Evolutionary conservation across 2,888 invertebrate species (phyloP).

Genomic region (Priocnemis perturbator): DNA sequence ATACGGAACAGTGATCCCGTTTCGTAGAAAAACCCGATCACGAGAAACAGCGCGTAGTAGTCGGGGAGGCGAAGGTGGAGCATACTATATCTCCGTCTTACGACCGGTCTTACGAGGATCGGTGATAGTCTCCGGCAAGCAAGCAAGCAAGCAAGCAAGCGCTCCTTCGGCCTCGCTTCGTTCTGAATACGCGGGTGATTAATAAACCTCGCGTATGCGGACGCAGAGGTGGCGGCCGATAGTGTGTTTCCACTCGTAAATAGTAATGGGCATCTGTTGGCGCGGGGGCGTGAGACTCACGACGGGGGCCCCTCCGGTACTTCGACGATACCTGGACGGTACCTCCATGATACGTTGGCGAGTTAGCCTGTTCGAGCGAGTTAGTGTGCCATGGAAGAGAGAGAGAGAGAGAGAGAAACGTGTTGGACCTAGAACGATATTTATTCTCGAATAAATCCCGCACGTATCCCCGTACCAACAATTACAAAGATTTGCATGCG

Average conservation of each 20-base stretch:
- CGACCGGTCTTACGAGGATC: background rate
- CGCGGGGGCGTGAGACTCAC: conserved; percentile 64
- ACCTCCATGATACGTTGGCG: background rate
- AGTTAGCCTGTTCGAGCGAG: too few relatives aligned
- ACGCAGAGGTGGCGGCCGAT: background rate
- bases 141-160: too few relatives aligned
- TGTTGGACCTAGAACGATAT: background rate
- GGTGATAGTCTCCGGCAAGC: background rate
- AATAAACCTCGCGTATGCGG: conserved; percentile 4
- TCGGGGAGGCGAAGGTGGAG: too few relatives aligned
- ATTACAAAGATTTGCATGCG: too few relatives aligned
- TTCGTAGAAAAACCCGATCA: conserved; percentile 10
- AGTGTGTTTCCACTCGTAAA: conserved; percentile 46
- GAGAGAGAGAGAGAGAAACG: background rate
- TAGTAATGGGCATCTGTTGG: conserved; percentile 57
- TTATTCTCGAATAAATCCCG: too few relatives aligned
- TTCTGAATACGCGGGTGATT: conserved; percentile 9
- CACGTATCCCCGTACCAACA: too few relatives aligned
- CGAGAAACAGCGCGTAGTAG: conserved; percentile 10
- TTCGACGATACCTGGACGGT: background rate
- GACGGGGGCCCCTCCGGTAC: conserved; percentile 41
- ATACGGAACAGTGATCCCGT: conserved; percentile 9
- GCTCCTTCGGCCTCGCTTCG: background rate
- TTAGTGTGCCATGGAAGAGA: background rate
- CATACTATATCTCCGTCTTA: too few relatives aligned